Base-by-base conservation (phyloP, 2,888 invertebrate species). In the Palloptera scutellata region DNA sequence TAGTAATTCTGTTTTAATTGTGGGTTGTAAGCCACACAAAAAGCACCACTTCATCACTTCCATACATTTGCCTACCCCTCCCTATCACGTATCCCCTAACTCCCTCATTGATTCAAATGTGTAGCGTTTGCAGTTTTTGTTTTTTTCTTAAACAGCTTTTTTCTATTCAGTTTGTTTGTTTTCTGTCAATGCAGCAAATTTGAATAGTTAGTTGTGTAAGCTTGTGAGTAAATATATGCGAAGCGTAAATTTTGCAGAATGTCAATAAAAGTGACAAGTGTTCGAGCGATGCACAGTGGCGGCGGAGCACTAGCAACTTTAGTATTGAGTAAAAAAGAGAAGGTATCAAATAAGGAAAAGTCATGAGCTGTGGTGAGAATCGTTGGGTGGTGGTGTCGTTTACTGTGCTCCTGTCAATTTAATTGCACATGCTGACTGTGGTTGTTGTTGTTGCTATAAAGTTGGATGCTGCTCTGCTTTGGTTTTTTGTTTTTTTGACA, bases 201-300 rank as follows among this genome's bases (percentile, higher is more conserved):
- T 54, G 30, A 30, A 30, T 30, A 30, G 13, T 15, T 52, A 66
- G 53, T 66, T 55, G 30, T 13, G 63, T 60, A 61, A 51, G 41
- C 15, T 43, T 45, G 45, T 55, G 48, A 13, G 15, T 15, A 19
- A 17, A 54, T 9, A 20, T 62, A 57, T 57, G 54, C 65, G 60
- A 65, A 67, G 65, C 69, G 58, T 67, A 66, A 67, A 69, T 69
- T 30, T 67, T 69, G 67, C 61, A 64, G 61, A 60, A 66, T 69
- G 59, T 67, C 67, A 54, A 61, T 65, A 67, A 67, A 66, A 66
- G 41, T 53, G 61, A 52, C 58, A 65, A 65, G 64, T 59, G 64
- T 17, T 19, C 4, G 51, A 15, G 30, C 30, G 30, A 30, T 4
- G 15, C 15, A 8, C 51, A 15, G 2, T 13, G 51, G 51, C 51